phyloP scores from a whole-genome alignment of 2,113 vertebrate species.

The Syngnathus floridae region DNA sequence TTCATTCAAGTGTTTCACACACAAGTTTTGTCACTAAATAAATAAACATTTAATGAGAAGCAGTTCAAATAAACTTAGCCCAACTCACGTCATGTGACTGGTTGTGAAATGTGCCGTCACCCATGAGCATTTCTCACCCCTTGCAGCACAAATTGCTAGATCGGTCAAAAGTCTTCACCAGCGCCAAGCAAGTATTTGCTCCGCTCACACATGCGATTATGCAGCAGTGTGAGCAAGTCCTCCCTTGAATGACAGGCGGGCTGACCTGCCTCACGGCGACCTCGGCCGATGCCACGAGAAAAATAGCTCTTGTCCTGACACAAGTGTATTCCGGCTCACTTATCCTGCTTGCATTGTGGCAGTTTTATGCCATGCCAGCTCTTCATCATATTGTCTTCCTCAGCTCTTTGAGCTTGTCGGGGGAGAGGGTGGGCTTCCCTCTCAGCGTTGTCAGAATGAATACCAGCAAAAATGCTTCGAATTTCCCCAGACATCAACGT shows the following conservation, averaged over 20 bases:
- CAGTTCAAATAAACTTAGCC: no score
- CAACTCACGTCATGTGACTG: neutral
- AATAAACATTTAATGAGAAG: no score
- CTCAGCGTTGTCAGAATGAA: conserved; percentile 20
- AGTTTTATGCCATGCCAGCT: conserved; percentile 43
- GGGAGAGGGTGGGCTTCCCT: conserved; percentile 13
- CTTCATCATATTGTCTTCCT: conserved; percentile 22
- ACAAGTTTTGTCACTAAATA: no score
- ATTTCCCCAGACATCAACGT: conserved; percentile 14
- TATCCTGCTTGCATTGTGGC: conserved; percentile 38
- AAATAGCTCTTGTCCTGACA: conserved; percentile 35
- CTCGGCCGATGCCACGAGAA: conserved; percentile 29
- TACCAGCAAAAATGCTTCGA: conserved; percentile 9
- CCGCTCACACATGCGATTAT: conserved; percentile 4
- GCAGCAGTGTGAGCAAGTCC: conserved; percentile 5
- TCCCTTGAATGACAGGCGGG: conserved; percentile 26
- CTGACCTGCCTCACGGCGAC: conserved; percentile 31
- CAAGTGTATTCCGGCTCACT: conserved; percentile 42
- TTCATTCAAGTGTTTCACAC: no score
- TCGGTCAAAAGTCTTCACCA: conserved; percentile 13
- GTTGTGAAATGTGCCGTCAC: conserved; percentile 7
- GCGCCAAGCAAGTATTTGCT: conserved; percentile 9
- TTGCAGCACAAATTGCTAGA: neutral
- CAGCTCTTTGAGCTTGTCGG: conserved; percentile 11
- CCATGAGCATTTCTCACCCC: neutral